These are phyloP conservation scores for Carcina quercana DNA, from an alignment of 2,888 invertebrate genomes.

Conservation along the genomic window DNA sequence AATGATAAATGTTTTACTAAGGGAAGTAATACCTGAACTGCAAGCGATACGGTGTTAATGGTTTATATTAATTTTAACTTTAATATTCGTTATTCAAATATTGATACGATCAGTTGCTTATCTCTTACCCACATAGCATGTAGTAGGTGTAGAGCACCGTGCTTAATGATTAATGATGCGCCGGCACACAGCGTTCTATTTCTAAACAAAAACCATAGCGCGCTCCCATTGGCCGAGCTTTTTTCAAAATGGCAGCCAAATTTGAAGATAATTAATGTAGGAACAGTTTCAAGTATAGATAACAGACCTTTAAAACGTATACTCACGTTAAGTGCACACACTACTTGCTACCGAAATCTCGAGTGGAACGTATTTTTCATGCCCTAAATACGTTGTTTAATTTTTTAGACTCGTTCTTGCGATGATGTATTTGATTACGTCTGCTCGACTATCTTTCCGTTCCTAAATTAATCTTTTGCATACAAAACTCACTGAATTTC, in stretches of 20 bases:
- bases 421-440: constrained; percentile 8
- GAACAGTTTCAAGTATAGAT: constrained; percentile 45
- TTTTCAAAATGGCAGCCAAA: constrained; percentile 63
- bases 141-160: constrained; percentile 29
- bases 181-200: constrained; percentile 52
- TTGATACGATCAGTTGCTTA: constrained; percentile 12
- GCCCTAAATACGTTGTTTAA: constrained; percentile 44
- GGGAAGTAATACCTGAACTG: too few relatives aligned
- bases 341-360: constrained; percentile 45
- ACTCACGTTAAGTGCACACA: constrained; percentile 43
- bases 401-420: constrained; percentile 18
- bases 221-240: constrained; percentile 48
- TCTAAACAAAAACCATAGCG: constrained; percentile 43
- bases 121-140: constrained; percentile 13
- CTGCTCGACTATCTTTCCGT: constrained; percentile 2
- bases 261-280: constrained; percentile 62
- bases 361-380: constrained; percentile 51
- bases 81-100: too few relatives aligned
- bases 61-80: too few relatives aligned
- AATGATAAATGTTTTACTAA: too few relatives aligned
- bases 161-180: constrained; percentile 57
- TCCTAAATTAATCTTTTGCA: constrained; percentile 8
- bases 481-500: constrained; percentile 13
- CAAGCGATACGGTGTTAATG: too few relatives aligned
- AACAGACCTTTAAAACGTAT: constrained; percentile 39